These are phyloP conservation scores for Artibeus lituratus DNA, from an alignment of 2,797 vertebrate species.

Conservation along the genomic window DNA sequence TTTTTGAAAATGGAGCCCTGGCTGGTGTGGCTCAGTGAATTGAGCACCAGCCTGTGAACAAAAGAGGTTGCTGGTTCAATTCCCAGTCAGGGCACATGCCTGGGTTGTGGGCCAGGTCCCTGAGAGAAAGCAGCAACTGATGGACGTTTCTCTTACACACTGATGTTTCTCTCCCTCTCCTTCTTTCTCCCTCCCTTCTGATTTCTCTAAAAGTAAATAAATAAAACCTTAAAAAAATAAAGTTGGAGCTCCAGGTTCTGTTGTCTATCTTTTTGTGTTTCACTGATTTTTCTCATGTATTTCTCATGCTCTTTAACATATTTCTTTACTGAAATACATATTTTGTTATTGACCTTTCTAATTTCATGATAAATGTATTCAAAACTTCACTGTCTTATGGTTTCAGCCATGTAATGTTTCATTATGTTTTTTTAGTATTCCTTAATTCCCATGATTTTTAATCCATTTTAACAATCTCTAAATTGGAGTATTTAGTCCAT, in stretches of 20 bases:
- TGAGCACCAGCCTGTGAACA: too few relatives aligned
- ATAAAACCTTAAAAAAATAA: too few relatives aligned
- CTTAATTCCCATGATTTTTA: neutral
- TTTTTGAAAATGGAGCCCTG: too few relatives aligned
- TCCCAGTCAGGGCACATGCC: too few relatives aligned
- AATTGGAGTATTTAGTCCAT: neutral
- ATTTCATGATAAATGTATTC: neutral
- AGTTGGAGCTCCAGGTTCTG: neutral
- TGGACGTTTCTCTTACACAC: too few relatives aligned
- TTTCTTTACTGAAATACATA: neutral
- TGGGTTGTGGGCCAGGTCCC: too few relatives aligned
- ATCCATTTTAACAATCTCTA: neutral
- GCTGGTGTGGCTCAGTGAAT: too few relatives aligned
- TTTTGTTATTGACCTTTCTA: neutral
- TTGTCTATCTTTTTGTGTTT: neutral
- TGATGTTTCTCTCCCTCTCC: too few relatives aligned
- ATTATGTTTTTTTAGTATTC: neutral
- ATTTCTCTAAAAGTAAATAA: too few relatives aligned
- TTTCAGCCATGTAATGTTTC: neutral
- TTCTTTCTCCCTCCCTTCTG: too few relatives aligned
- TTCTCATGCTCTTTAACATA: neutral
- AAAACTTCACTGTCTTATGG: neutral
- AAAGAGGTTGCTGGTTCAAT: too few relatives aligned
- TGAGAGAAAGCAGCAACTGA: too few relatives aligned
- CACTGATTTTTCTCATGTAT: neutral